Evolutionary conservation across 2,888 invertebrate species (phyloP).

Genomic region (Incurvaria masculella): DNA sequence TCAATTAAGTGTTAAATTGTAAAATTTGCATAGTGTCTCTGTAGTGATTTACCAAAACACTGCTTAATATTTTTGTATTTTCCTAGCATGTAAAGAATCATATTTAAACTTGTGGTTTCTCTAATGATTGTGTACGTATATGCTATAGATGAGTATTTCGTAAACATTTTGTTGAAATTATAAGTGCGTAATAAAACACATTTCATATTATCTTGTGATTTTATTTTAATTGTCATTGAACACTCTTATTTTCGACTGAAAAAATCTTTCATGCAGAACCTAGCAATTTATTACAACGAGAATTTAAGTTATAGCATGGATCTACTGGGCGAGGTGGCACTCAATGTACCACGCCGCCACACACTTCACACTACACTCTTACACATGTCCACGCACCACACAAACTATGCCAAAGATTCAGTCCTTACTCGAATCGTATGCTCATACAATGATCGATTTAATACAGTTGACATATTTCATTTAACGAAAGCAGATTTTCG

Average conservation of each 20-base stretch:
- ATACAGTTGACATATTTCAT: no score
- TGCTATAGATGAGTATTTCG: conserved; percentile 50
- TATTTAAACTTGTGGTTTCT: conserved; percentile 41
- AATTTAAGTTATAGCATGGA: no score
- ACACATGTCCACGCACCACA: no score
- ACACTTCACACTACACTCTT: no score
- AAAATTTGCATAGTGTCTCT: conserved; percentile 20
- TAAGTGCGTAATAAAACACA: conserved; percentile 56
- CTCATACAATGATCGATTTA: no score
- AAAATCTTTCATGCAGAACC: conserved; percentile 3
- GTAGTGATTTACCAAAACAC: conserved; percentile 38
- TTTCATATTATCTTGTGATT: background rate
- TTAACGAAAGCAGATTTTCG: no score
- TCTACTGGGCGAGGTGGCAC: no score
- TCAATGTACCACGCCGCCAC: no score
- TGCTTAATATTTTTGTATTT: conserved; percentile 58
- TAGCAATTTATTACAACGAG: no score
- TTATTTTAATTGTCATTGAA: no score
- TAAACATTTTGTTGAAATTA: conserved; percentile 56
- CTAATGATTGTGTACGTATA: conserved; percentile 47
- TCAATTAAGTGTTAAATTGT: conserved; percentile 16
- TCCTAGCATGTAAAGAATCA: conserved; percentile 47
- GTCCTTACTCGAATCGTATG: no score
- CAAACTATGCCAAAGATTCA: no score
- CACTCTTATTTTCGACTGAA: conserved; percentile 1